phyloP scores from a whole-genome alignment of 1,140 invertebrate genomes.

The Steinernema feltiae region DNA sequence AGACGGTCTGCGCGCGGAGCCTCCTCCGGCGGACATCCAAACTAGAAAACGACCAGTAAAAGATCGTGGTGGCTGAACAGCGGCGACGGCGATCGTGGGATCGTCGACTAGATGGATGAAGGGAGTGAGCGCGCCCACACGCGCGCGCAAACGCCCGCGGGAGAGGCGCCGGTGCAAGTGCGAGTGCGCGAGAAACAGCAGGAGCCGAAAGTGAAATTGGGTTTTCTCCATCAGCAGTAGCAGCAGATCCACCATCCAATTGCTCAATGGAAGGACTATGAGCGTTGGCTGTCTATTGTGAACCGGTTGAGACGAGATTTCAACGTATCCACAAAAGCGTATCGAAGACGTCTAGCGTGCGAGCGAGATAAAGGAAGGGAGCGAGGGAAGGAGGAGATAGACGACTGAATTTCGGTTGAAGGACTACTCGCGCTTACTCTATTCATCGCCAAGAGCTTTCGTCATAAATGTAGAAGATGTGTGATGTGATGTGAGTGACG shows the following conservation, averaged over 20 bases:
- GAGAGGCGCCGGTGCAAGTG: neutral
- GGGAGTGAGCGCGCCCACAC: no score
- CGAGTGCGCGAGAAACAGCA: neutral
- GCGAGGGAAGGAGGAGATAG: no score
- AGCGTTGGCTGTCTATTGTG: slow-evolving; percentile 2
- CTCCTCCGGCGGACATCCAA: neutral
- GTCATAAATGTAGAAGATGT: no score
- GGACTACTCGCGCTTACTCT: no score
- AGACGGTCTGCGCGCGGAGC: neutral
- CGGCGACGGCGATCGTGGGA: no score
- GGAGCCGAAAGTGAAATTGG: slow-evolving; percentile 12
- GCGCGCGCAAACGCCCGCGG: no score
- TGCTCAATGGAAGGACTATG: slow-evolving; percentile 9
- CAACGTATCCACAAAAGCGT: neutral
- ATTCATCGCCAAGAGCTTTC: no score
- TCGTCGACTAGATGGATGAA: neutral
- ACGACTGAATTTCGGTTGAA: no score
- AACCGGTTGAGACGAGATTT: slow-evolving; percentile 5
- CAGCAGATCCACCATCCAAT: slow-evolving; percentile 6
- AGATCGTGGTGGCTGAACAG: neutral
- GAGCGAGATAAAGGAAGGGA: neutral
- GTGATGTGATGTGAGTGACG: no score
- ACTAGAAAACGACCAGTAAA: neutral
- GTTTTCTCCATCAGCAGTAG: neutral
- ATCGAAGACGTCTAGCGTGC: neutral